Percentiles rank a stretch among this genome's conserved stretches.
Conservation (phyloP, 2,888 invertebrate genomes). For the Dicranocentrus wangi region DNA sequence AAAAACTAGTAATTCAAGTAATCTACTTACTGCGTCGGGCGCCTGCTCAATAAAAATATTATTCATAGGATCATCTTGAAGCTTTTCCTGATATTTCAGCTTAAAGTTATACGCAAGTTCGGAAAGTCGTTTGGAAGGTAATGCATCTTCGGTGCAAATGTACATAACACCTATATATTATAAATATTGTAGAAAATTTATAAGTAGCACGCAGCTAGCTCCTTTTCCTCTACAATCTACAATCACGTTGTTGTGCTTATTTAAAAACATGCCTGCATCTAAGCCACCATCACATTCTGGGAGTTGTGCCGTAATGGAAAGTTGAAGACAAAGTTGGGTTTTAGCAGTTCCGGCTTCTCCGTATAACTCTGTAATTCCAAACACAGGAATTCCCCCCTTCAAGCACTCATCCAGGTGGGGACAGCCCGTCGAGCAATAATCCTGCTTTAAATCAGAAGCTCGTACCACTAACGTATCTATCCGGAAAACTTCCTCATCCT, state of each 20-base stretch:
- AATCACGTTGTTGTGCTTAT: no score
- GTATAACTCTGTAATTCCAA: conserved; percentile 84
- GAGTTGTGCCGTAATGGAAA: conserved; percentile 81
- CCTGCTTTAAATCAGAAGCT: conserved; percentile 48
- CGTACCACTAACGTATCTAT: conserved; percentile 21
- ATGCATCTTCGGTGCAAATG: conserved; percentile 85
- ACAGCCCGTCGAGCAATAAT: conserved; percentile 78
- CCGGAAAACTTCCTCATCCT: neutral
- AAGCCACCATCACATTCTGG: conserved; percentile 78
- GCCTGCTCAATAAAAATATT: conserved; percentile 82
- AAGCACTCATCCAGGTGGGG: conserved; percentile 78
- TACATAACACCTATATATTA: conserved; percentile 80
- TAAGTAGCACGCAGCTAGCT: no score
- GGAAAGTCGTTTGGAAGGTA: conserved; percentile 81
- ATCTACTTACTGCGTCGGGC: conserved; percentile 77
- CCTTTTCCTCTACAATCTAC: no score
- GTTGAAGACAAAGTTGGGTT: conserved; percentile 85
- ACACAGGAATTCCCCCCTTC: conserved; percentile 81
- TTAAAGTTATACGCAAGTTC: conserved; percentile 62
- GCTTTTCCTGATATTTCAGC: conserved; percentile 32
- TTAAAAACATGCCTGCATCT: conserved; percentile 75
- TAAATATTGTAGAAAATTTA: no score
- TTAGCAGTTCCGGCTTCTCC: conserved; percentile 89
- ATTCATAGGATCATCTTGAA: conserved; percentile 74
- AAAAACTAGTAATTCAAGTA: no score